Evolutionary conservation across 2,113 vertebrate genomes (phyloP).

Genomic region (Pseudorhombus dupliciocellatus): DNA sequence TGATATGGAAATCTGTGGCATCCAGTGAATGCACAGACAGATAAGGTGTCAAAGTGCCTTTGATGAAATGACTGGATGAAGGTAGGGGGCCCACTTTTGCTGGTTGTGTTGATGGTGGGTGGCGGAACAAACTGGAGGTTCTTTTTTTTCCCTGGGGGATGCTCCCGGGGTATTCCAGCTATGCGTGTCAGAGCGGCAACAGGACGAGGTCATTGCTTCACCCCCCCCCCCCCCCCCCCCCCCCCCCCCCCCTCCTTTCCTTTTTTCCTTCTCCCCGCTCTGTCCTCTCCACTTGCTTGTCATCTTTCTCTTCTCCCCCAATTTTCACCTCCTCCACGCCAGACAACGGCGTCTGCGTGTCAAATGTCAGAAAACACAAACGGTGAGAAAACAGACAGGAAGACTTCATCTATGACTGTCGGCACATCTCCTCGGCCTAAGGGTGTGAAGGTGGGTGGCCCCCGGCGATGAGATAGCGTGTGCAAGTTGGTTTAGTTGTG

Average conservation of each 20-base stretch:
- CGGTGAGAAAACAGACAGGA: slow-evolving; percentile 33
- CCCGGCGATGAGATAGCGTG: slow-evolving; percentile 10
- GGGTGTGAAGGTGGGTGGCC: slow-evolving; percentile 61
- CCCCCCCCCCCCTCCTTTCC: not conserved
- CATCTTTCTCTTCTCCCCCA: not conserved
- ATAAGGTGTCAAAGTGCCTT: slow-evolving; percentile 7
- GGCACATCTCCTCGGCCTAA: slow-evolving; percentile 33
- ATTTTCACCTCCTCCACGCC: not conserved
- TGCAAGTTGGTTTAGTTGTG: slow-evolving; percentile 6
- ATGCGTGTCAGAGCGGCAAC: slow-evolving; percentile 76
- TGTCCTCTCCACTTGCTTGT: not conserved
- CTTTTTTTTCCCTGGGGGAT: slow-evolving; percentile 15
- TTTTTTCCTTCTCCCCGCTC: no score
- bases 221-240: no score
- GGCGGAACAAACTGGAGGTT: not conserved
- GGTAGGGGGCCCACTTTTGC: not conserved
- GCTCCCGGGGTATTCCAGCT: slow-evolving; percentile 65
- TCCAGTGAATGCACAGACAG: not conserved
- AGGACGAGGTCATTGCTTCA: slow-evolving; percentile 68
- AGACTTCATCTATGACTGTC: slow-evolving; percentile 27
- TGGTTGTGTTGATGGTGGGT: slow-evolving; percentile 4
- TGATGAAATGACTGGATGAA: not conserved
- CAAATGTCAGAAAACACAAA: slow-evolving; percentile 59
- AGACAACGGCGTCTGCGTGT: slow-evolving; percentile 31
- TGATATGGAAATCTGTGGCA: not conserved